Conservation (phyloP, 2,113 vertebrate genomes). For the Percina caprodes region DNA sequence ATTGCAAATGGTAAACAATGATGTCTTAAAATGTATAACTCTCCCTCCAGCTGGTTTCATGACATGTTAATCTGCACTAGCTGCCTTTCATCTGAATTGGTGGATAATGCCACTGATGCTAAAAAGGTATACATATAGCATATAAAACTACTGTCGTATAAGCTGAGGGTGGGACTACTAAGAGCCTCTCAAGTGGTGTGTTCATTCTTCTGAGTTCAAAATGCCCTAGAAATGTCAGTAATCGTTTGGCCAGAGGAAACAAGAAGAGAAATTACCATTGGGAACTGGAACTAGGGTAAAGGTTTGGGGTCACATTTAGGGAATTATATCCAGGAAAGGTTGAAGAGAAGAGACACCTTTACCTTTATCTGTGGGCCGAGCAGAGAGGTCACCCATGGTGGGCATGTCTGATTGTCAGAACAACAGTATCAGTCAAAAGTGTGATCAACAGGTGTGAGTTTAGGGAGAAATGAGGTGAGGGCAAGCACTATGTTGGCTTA, state of each 20-base stretch:
- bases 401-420: conserved; percentile 64
- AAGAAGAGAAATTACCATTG: conserved; percentile 42
- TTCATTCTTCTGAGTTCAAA: conserved; percentile 24
- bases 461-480: conserved; percentile 2
- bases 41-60: conserved; percentile 39
- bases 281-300: conserved; percentile 21
- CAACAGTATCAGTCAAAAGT: conserved; percentile 50
- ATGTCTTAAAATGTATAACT: conserved; percentile 37
- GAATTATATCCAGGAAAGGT: conserved; percentile 8
- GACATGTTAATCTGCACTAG: conserved; percentile 32
- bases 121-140: conserved; percentile 16
- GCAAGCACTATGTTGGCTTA: neutral
- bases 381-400: conserved; percentile 64
- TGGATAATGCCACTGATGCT: neutral
- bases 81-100: conserved; percentile 27
- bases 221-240: conserved; percentile 50
- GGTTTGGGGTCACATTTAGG: conserved; percentile 32
- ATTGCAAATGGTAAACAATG: conserved; percentile 7
- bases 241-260: conserved; percentile 38
- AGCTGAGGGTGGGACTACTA: neutral
- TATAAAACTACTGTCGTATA: neutral
- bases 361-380: conserved; percentile 63
- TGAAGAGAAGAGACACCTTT: conserved; percentile 49
- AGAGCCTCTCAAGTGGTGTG: conserved; percentile 3
- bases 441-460: conserved; percentile 5